Base-by-base conservation (phyloP, 2,113 vertebrate genomes). In the Phodopus roborovskii region DNA sequence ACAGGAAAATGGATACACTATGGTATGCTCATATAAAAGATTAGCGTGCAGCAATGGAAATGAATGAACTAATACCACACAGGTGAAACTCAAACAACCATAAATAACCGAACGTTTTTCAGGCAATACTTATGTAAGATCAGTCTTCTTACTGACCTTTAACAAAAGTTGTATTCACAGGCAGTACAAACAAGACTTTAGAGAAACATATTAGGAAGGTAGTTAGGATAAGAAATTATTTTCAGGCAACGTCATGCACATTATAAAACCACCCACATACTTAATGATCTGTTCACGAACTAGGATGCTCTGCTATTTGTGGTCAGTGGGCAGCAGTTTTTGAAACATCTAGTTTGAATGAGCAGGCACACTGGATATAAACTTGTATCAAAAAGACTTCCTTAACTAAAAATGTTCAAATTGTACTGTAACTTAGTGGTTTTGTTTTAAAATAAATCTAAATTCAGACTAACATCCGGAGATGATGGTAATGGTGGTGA, bases 171-270 rank as follows among this genome's bases (percentile, higher is more conserved):
- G 77, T 86, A 85, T 45, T 95, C 28, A 84, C 2, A 68, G 28
- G 84, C 1, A 84, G 33, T 83, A 89, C 16, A 79, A 89, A 56
- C 15, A 91, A 88, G 56, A 82, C 39, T 86, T 91, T 42, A 79
- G 74, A 83, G 24, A 45, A 94, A 92, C 68, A 30, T 68, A 30
- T 56, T 71, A 71, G 36, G 36, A 95, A 92, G 39, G 58, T 86
- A 96, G 56, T 82, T 82, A 94, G 16, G 16, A 91, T 39, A 97
- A 93, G 56, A 96, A 90, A 96, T 90, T 97, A 36, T n/a, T 82
- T 94, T 93, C 20, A 91, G 62, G 28, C 7, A 82, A 42, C 36
- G 2, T 88, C n/a, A 78, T 84, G 66, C 5, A 90, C 62, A 82
- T 94, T 84, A 68, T 77, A 97, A 97, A 97, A 79, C 2, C 12